phyloP scores from a whole-genome alignment of 1,140 invertebrate species.

The Platyura marginata region DNA sequence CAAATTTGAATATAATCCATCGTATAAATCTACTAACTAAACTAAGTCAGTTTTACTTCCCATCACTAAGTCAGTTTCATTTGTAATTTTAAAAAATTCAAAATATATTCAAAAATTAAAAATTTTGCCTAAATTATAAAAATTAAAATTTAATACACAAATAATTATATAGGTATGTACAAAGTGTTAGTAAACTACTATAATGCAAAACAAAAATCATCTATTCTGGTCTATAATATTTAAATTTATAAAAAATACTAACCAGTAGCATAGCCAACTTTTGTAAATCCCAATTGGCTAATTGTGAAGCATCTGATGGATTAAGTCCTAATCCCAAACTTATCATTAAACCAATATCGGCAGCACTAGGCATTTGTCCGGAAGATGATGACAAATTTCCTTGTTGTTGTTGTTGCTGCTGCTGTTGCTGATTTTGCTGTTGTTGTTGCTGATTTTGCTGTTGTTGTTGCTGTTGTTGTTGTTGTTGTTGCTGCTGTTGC shows the following conservation, averaged over 20 bases:
- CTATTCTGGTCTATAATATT: no score
- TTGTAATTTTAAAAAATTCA: no score
- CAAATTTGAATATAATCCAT: no score
- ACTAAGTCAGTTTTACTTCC: no score
- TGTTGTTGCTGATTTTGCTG: not conserved
- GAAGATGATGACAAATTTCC: constrained; percentile 6
- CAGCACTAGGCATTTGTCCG: constrained; percentile 20
- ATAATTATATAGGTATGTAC: constrained; percentile 17
- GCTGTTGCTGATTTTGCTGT: constrained; percentile 7
- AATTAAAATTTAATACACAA: no score
- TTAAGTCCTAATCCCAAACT: constrained; percentile 16
- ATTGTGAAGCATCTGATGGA: constrained; percentile 28
- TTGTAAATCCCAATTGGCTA: constrained; percentile 43
- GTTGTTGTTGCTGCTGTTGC: constrained; percentile 6
- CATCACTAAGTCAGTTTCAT: no score
- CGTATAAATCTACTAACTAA: no score
- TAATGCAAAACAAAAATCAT: no score
- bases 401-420: constrained; percentile 8
- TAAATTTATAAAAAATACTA: no score
- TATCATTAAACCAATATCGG: constrained; percentile 21
- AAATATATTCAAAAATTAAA: no score
- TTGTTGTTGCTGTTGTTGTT: constrained; percentile 7
- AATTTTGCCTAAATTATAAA: no score
- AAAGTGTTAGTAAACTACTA: no score
- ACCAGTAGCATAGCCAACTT: constrained; percentile 56